These are phyloP conservation scores for Mayetiola destructor DNA, from an alignment of 2,888 invertebrate genomes.

Conservation along the genomic window DNA sequence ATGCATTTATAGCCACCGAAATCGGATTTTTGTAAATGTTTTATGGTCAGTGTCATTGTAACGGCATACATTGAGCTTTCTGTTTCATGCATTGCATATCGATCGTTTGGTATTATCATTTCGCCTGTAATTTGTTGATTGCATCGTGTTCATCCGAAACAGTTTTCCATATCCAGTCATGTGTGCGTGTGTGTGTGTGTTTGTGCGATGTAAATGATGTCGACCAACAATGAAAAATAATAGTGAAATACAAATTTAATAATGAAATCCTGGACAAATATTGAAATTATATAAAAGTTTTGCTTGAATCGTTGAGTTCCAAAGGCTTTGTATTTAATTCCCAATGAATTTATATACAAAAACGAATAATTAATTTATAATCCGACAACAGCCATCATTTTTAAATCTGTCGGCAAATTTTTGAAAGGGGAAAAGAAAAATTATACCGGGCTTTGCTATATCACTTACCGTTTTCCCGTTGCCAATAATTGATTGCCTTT, in stretches of 20 bases:
- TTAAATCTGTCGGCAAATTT: neutral
- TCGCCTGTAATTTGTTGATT: conserved; percentile 46
- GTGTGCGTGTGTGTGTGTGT: too few relatives aligned
- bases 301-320: too few relatives aligned
- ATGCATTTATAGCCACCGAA: conserved; percentile 82
- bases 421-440: neutral
- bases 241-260: too few relatives aligned
- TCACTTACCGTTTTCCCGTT: conserved; percentile 67
- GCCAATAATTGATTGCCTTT: conserved; percentile 90
- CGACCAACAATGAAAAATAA: too few relatives aligned
- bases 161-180: too few relatives aligned
- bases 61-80: conserved; percentile 70
- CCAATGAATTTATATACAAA: too few relatives aligned
- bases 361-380: neutral
- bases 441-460: neutral
- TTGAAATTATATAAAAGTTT: too few relatives aligned
- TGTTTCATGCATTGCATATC: conserved; percentile 69
- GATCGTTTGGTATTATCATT: conserved; percentile 80
- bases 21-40: conserved; percentile 58
- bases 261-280: too few relatives aligned
- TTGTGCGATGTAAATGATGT: too few relatives aligned
- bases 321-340: too few relatives aligned
- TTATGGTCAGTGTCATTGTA: conserved; percentile 66
- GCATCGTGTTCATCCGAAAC: too few relatives aligned
- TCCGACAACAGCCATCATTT: neutral